These are phyloP conservation scores for Siderastrea radians DNA, from an alignment of 92 coral and sea anemone species.

Conservation along the genomic window DNA sequence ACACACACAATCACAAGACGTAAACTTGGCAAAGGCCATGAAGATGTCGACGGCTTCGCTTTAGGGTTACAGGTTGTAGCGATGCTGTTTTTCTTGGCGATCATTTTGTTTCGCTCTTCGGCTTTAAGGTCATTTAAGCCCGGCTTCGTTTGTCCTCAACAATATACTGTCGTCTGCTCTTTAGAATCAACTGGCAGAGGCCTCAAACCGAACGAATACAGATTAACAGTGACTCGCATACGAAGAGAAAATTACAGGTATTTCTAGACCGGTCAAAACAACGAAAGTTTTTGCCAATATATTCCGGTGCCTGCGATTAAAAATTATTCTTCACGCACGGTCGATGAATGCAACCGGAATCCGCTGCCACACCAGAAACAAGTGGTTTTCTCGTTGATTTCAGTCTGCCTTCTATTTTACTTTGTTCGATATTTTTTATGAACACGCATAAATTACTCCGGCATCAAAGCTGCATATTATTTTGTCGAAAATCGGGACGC, in stretches of 20 bases:
- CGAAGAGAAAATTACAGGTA: conserved; percentile 24
- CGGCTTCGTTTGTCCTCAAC: conserved; percentile 34
- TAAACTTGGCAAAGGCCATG: conserved; percentile 97
- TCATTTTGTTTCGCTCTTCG: conserved; percentile 52
- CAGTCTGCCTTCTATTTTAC: conserved; percentile 37
- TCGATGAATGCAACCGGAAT: conserved; percentile 27
- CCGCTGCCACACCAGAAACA: conserved; percentile 3
- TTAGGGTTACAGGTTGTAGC: conserved; percentile 14
- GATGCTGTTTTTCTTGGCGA: conserved; percentile 66
- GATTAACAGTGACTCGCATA: conserved; percentile 20
- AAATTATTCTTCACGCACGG: not conserved
- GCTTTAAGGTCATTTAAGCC: not conserved
- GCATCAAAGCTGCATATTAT: conserved; percentile 62
- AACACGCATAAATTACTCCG: conserved; percentile 48
- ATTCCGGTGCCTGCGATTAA: not conserved
- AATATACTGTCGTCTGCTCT: not conserved
- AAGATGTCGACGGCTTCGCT: conserved; percentile 62
- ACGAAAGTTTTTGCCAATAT: not conserved
- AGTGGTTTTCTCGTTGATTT: conserved; percentile 31
- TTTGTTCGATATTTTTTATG: conserved; percentile 48
- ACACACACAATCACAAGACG: conserved; percentile 96
- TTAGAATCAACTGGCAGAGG: conserved; percentile 17
- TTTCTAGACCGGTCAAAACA: not conserved
- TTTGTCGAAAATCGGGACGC: conserved; percentile 10
- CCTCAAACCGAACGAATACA: conserved; percentile 12